Conservation (phyloP, 2,888 invertebrate species). For the Operophtera brumata region DNA sequence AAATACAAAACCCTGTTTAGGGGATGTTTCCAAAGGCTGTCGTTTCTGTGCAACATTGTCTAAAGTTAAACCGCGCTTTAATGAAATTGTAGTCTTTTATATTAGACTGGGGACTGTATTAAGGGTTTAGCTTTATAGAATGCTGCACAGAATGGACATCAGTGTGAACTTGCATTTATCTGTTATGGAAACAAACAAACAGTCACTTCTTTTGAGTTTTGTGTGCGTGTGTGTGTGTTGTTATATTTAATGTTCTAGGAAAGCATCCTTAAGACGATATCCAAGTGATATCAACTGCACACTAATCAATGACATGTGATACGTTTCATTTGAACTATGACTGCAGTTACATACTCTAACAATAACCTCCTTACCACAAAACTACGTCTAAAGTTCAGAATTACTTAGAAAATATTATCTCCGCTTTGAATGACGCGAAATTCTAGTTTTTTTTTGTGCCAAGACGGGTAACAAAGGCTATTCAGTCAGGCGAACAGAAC, state of each 20-base stretch:
- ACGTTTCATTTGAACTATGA: conserved; percentile 57
- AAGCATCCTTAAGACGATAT: conserved; percentile 45
- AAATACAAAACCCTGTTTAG: conserved; percentile 41
- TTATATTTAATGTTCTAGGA: conserved; percentile 40
- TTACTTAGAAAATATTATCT: background rate
- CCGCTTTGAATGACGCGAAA: too few species aligned
- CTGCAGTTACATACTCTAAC: conserved; percentile 38
- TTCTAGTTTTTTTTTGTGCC: too few species aligned
- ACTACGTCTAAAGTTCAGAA: conserved; percentile 1
- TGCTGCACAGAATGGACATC: too few species aligned
- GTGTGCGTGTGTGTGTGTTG: conserved; percentile 21
- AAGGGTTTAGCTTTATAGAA: too few species aligned
- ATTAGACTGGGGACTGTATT: too few species aligned
- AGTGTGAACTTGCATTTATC: conserved; percentile 25
- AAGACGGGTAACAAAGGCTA: too few species aligned
- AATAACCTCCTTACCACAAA: background rate
- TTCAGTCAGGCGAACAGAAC: too few species aligned
- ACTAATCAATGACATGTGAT: conserved; percentile 53
- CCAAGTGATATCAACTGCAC: conserved; percentile 35
- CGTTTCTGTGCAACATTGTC: too few species aligned
- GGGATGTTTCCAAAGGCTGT: conserved; percentile 55
- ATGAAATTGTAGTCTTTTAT: too few species aligned
- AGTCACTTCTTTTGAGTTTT: conserved; percentile 11
- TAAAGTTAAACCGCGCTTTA: too few species aligned
- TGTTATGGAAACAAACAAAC: conserved; percentile 12